A percentile compares a stretch with the other conserved stretches of the same genome.
Conservation (phyloP, 2,113 vertebrate genomes). For the Entomyzon cyanotis region DNA sequence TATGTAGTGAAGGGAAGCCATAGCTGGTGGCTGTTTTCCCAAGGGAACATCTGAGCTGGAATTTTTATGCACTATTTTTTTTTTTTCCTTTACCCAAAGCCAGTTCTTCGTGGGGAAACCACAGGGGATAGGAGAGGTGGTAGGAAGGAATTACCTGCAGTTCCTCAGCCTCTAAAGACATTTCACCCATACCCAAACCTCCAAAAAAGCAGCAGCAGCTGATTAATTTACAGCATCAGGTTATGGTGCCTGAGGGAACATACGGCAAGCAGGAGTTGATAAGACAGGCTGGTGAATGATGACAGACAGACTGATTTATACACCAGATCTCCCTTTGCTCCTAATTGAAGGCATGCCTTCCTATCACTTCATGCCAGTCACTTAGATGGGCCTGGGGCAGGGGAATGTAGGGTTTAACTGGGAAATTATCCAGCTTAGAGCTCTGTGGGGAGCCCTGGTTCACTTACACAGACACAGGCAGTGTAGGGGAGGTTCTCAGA, state of each 20-base stretch:
- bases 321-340: background rate
- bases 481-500: background rate
- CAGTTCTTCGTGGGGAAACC: background rate
- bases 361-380: background rate
- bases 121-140: background rate
- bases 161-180: background rate
- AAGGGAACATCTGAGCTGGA: background rate
- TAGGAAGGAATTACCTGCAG: background rate
- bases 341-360: background rate
- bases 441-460: background rate
- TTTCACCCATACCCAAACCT: background rate
- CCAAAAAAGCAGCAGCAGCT: background rate
- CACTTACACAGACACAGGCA: too few relatives aligned
- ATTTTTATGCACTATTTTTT: background rate
- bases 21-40: background rate
- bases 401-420: background rate
- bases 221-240: background rate
- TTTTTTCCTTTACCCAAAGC: background rate
- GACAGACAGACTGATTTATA: slow-evolving; percentile 4
- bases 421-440: background rate
- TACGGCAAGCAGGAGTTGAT: background rate
- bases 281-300: slow-evolving; percentile 2
- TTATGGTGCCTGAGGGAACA: background rate
- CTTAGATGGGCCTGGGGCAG: background rate
- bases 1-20: accelerated